Percentiles rank a stretch among this genome's conserved stretches.
phyloP scores from a whole-genome alignment of 2,888 invertebrate species.

The Acanthosepion esculentum region DNA sequence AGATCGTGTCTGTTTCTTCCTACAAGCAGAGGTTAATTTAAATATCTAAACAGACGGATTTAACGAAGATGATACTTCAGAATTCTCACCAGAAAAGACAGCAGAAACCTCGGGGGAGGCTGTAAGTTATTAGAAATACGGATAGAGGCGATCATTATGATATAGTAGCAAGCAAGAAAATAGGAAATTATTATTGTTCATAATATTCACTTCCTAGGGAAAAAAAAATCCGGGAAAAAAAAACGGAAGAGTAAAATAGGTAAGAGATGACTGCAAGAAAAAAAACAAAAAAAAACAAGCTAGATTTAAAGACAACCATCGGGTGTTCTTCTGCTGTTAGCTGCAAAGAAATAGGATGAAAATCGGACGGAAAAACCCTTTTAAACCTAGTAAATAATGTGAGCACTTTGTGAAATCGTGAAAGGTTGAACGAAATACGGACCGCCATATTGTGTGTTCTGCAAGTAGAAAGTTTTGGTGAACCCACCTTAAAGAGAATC shows the following conservation, averaged over 20 bases:
- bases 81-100: neutral
- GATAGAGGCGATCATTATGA: neutral
- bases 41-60: no score
- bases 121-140: neutral
- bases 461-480: slow-evolving; percentile 2
- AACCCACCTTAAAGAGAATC: neutral
- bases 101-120: neutral
- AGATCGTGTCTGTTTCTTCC: no score
- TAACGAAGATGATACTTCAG: neutral
- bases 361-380: neutral
- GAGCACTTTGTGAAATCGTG: neutral
- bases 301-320: neutral
- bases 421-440: neutral
- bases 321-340: neutral
- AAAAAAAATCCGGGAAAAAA: neutral
- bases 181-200: neutral
- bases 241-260: neutral
- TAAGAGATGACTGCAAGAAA: neutral
- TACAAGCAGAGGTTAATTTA: no score
- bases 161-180: neutral
- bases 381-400: neutral
- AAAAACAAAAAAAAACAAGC: neutral
- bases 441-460: neutral
- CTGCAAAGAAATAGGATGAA: neutral
- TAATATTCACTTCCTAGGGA: neutral